phyloP scores from a whole-genome alignment of 2,113 vertebrate species.

The Eupsittula cactorum region DNA sequence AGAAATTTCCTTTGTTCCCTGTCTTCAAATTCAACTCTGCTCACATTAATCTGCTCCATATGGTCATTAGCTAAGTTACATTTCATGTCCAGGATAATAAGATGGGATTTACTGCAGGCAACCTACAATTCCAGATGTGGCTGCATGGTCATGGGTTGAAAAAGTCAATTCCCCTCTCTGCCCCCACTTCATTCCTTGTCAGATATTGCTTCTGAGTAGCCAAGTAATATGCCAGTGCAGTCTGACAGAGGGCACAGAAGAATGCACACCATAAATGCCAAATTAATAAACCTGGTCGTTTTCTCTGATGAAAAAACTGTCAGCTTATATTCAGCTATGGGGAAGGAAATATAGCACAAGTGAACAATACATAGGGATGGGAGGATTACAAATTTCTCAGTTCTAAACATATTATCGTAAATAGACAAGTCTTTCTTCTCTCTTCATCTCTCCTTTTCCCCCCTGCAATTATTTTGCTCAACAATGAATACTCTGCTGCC shows the following conservation, averaged over 20 bases:
- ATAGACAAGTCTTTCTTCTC: conserved; percentile 42
- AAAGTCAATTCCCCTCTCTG: conserved; percentile 19
- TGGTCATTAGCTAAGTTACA: conserved; percentile 52
- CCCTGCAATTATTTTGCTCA: conserved; percentile 50
- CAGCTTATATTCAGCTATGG: conserved; percentile 11
- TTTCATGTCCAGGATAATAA: conserved; percentile 49
- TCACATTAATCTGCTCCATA: conserved; percentile 53
- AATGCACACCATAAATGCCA: conserved; percentile 9
- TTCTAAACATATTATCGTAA: conserved; percentile 67
- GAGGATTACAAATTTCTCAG: conserved; percentile 33
- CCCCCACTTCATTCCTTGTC: background rate
- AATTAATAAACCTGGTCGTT: conserved; percentile 28
- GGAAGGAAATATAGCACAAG: background rate
- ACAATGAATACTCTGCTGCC: background rate
- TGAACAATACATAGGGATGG: conserved; percentile 3
- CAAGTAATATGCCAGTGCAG: background rate
- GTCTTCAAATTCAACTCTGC: conserved; percentile 48
- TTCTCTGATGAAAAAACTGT: conserved; percentile 36
- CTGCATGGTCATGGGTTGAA: background rate
- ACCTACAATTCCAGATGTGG: conserved; percentile 39
- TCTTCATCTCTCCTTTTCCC: background rate
- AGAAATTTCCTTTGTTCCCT: background rate
- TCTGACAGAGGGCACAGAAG: background rate
- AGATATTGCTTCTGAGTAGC: background rate
- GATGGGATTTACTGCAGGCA: conserved; percentile 42